Evolutionary conservation across 2,113 vertebrate species (phyloP).

Genomic region (Mastomys coucha): DNA sequence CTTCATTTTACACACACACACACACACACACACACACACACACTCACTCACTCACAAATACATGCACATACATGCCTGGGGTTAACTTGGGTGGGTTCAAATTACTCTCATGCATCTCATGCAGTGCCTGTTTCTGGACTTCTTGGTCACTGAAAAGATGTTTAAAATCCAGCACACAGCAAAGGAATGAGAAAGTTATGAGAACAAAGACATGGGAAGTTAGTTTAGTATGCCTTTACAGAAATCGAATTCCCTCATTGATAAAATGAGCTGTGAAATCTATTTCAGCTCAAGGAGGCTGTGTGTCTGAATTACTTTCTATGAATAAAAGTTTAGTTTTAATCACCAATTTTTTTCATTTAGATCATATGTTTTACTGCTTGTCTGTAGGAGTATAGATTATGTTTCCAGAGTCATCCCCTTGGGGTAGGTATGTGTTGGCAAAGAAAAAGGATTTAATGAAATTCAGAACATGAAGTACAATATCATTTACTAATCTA

Average conservation of each 20-base stretch:
- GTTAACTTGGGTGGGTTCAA: neutral
- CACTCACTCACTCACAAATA: neutral
- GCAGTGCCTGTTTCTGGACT: neutral
- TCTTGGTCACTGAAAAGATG: slow-evolving; percentile 3
- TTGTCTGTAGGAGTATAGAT: neutral
- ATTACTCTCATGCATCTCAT: neutral
- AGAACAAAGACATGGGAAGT: slow-evolving; percentile 5
- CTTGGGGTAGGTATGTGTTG: neutral
- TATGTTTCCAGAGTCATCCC: slow-evolving; percentile 24
- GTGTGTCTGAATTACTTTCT: neutral
- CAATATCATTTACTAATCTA: slow-evolving; percentile 13
- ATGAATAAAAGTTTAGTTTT: slow-evolving; percentile 36
- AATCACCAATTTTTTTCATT: slow-evolving; percentile 37
- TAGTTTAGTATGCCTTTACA: neutral
- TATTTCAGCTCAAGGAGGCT: neutral
- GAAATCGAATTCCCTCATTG: slow-evolving; percentile 53
- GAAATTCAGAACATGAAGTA: slow-evolving; percentile 24
- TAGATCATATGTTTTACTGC: slow-evolving; percentile 8
- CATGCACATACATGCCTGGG: too few species aligned
- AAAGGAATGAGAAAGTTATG: slow-evolving; percentile 44
- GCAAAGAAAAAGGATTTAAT: slow-evolving; percentile 25
- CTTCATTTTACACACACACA: neutral
- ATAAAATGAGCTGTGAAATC: slow-evolving; percentile 41
- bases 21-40: neutral
- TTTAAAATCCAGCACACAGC: slow-evolving; percentile 38